Evolutionary conservation across 2,888 invertebrate species (phyloP).

Genomic region (Chelonus formosanus): DNA sequence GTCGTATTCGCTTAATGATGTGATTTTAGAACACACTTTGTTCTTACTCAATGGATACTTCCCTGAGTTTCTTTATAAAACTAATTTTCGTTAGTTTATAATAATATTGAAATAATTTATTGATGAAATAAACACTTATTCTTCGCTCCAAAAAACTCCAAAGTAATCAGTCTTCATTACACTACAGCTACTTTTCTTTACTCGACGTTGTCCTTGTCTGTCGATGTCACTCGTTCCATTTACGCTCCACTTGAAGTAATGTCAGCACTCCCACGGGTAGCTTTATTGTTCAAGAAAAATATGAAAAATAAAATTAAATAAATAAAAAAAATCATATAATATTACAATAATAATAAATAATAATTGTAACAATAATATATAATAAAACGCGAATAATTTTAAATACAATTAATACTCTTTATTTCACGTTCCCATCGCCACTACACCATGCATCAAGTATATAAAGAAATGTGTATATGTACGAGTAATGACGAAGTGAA

Average conservation of each 20-base stretch:
- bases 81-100: too few species aligned
- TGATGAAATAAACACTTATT: too few species aligned
- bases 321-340: slow-evolving; percentile 5
- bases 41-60: too few species aligned
- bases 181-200: slow-evolving; percentile 12
- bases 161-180: background rate
- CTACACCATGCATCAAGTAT: background rate
- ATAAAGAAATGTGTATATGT: background rate
- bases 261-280: slow-evolving; percentile 16
- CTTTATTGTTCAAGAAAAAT: background rate
- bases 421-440: slow-evolving; percentile 11
- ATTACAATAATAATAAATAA: slow-evolving; percentile 10
- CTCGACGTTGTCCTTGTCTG: slow-evolving; percentile 19
- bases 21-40: too few species aligned
- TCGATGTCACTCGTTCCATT: slow-evolving; percentile 29
- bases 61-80: too few species aligned
- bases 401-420: slow-evolving; percentile 1
- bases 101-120: too few species aligned
- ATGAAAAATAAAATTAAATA: background rate
- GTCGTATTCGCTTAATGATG: too few species aligned
- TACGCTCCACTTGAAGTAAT: slow-evolving; percentile 7
- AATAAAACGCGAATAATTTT: background rate
- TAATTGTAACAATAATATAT: slow-evolving; percentile 2
- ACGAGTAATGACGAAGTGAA: slow-evolving; percentile 17
- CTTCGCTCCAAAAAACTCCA: too few species aligned